phyloP scores from a whole-genome alignment of 1,140 invertebrate genomes.

The Chelonus insularis region DNA sequence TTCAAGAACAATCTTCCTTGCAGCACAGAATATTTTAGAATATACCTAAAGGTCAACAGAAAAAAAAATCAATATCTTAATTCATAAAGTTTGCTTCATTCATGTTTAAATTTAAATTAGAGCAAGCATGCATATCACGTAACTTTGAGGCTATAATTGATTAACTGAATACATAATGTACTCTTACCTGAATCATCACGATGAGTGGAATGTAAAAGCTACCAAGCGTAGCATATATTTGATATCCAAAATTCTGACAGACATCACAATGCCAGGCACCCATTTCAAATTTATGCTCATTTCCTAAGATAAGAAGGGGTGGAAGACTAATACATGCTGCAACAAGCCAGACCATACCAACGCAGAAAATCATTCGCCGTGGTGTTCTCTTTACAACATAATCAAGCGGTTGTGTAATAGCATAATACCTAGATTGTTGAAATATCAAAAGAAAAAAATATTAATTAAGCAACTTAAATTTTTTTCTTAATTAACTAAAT shows the following conservation, averaged over 20 bases:
- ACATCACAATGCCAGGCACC: constrained; percentile 75
- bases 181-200: constrained; percentile 80
- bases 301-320: constrained; percentile 84
- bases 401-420: constrained; percentile 88
- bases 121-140: too few relatives aligned
- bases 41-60: constrained; percentile 64
- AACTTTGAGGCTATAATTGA: too few relatives aligned
- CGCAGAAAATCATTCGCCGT: constrained; percentile 79
- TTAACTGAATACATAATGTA: too few relatives aligned
- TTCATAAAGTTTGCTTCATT: too few relatives aligned
- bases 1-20: constrained; percentile 80
- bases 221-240: constrained; percentile 87
- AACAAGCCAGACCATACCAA: constrained; percentile 85
- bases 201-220: constrained; percentile 88
- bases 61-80: neutral
- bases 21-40: constrained; percentile 87
- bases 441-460: too few relatives aligned
- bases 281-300: constrained; percentile 68
- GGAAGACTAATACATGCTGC: constrained; percentile 88
- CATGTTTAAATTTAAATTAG: too few relatives aligned
- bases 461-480: too few relatives aligned
- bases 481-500: too few relatives aligned
- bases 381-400: constrained; percentile 87
- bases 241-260: constrained; percentile 85
- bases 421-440: constrained; percentile 69